Evolutionary conservation across 2,888 invertebrate genomes (phyloP), one percentile per base, ranked within the genome.

Genomic region (Dendrolimus houi): DNA sequence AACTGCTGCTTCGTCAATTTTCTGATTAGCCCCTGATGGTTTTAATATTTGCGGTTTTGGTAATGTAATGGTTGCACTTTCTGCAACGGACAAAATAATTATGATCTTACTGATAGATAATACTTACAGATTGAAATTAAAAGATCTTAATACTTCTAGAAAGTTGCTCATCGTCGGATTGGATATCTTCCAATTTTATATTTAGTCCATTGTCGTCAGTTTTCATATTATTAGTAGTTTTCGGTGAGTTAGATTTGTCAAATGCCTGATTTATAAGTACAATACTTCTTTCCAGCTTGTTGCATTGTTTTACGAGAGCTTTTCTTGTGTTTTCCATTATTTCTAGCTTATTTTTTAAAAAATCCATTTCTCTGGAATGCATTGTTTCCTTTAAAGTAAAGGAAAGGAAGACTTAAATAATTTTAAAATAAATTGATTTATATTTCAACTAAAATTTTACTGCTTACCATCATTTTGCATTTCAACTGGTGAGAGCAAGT

Each of bases 401-500:
- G 12, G 12, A 47, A 47, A 47, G 47, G 7, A 47, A 14, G 41
- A n/a, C 8, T 53, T n/a, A 3, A 52, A 54, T 12, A 8, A 60
- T 42, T 14, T 52, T 55, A 56, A 56, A n/a, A 52, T 52, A 54
- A 40, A 9, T 54, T 55, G 40, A 13, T 42, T 41, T 52, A 52
- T 42, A 9, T 42, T 13, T 29, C 1, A 52, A 8, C 41, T 17
- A 10, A 47, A 12, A 14, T 53, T n/a, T 47, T 41, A 14, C 17
- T 17, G 41, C 59, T 59, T 74, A 88, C 90, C 70, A 70, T 70
- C 55, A 87, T 76, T 13, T 78, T 65, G 59, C 71, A 70, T 69
- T 84, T 77, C 10, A 90, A 65, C 64, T 79, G 80, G 71, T 90
- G 90, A 17, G 79, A 69, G 64, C 87, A 87, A 56, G 66, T 74